Conservation (phyloP, 1,140 invertebrate genomes). For the Spodoptera frugiperda region DNA sequence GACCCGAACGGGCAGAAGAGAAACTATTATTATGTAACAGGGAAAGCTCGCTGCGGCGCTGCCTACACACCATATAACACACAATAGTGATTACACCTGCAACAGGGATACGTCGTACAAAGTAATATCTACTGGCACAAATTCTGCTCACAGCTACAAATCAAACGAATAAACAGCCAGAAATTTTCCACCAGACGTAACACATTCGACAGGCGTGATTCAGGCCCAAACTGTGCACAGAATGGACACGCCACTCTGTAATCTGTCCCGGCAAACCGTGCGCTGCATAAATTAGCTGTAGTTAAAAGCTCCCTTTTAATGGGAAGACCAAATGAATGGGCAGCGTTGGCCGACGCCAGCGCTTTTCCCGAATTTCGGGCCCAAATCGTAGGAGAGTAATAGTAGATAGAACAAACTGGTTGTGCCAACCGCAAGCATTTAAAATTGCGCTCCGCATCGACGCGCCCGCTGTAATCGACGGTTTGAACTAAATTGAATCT, state of each 20-base stretch:
- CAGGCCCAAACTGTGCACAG: constrained; percentile 52
- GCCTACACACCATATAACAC: not conserved
- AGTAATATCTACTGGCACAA: constrained; percentile 32
- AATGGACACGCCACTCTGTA: constrained; percentile 65
- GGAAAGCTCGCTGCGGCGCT: not conserved
- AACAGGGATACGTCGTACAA: constrained; percentile 26
- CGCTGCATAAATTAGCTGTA: constrained; percentile 64
- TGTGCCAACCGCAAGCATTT: constrained; percentile 59
- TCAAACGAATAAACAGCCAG: constrained; percentile 58
- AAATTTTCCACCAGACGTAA: constrained; percentile 60
- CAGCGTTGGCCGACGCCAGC: constrained; percentile 52
- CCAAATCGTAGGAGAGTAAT: constrained; percentile 58
- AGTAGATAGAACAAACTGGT: constrained; percentile 49
- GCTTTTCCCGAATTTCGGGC: constrained; percentile 57
- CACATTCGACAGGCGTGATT: constrained; percentile 64
- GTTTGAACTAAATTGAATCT: constrained; percentile 40
- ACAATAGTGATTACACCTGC: constrained; percentile 8
- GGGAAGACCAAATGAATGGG: constrained; percentile 70
- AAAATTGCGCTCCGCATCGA: constrained; percentile 60
- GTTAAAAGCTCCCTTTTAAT: constrained; percentile 71
- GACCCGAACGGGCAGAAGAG: too few relatives aligned
- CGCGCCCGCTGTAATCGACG: constrained; percentile 51
- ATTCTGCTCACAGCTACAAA: constrained; percentile 46
- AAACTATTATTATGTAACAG: constrained; percentile 5
- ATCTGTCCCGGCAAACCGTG: constrained; percentile 67